Percentiles rank a stretch among this genome's conserved stretches.
phyloP scores from a whole-genome alignment of 2,888 invertebrate genomes.

The Lepetodrilus schrolli region DNA sequence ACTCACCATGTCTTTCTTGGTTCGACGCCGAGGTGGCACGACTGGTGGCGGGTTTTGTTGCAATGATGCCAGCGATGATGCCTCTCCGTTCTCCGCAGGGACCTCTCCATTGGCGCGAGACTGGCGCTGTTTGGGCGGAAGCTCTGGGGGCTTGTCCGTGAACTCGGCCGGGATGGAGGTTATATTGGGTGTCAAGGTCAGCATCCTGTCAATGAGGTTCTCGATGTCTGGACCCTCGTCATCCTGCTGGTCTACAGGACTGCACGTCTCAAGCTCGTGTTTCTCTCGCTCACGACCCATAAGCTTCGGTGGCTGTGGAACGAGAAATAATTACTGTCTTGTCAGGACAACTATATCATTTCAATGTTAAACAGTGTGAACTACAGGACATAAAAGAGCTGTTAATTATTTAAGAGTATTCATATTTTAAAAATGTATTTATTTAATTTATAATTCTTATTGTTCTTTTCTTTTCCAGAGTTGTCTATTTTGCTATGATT shows the following conservation, averaged over 20 bases:
- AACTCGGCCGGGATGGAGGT: conserved; percentile 44
- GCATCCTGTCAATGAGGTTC: conserved; percentile 62
- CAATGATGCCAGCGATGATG: conserved; percentile 11
- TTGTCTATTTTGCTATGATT: no score
- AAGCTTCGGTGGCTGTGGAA: conserved; percentile 18
- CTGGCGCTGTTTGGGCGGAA: conserved; percentile 63
- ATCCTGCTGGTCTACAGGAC: conserved; percentile 30
- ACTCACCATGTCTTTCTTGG: conserved; percentile 52
- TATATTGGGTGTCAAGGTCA: conserved; percentile 65
- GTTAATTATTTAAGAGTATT: no score
- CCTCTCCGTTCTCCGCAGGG: conserved; percentile 37
- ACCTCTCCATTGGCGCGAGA: conserved; percentile 59
- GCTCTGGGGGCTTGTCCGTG: conserved; percentile 74
- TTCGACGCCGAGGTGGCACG: conserved; percentile 57
- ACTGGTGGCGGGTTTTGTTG: conserved; percentile 61
- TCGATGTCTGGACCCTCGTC: conserved; percentile 63
- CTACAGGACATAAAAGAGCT: no score
- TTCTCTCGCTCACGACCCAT: conserved; percentile 21
- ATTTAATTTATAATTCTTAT: no score
- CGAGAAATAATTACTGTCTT: background rate
- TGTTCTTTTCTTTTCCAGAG: no score
- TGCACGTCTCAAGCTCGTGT: conserved; percentile 41
- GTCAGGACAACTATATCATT: no score
- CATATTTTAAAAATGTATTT: no score
- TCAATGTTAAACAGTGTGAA: no score